A percentile compares a stretch with the other conserved stretches of the same genome.
These are phyloP conservation scores for Lithodes maja DNA, from an alignment of 2,888 invertebrate genomes.

Conservation along the genomic window DNA sequence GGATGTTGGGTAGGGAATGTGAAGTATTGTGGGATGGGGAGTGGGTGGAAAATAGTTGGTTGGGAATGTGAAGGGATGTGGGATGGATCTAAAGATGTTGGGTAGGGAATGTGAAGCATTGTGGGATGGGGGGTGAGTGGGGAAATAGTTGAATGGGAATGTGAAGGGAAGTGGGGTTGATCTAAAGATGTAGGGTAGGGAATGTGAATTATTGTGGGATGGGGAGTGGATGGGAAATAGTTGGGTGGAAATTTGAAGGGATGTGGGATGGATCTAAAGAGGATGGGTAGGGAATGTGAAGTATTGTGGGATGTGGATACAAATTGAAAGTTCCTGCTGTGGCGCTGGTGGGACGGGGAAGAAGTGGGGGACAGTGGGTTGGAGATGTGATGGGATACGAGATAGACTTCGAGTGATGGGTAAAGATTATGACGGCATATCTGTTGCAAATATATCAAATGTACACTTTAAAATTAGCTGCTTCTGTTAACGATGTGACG, in stretches of 20 bases:
- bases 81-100: neutral
- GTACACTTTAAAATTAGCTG: too few species aligned
- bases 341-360: neutral
- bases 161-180: neutral
- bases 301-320: neutral
- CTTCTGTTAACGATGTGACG: too few species aligned
- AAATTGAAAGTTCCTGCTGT: neutral
- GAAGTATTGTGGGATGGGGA: neutral
- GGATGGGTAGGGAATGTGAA: neutral
- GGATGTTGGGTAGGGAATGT: neutral
- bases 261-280: neutral
- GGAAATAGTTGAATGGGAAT: neutral
- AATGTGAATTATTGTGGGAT: neutral
- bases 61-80: neutral
- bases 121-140: neutral
- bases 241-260: neutral
- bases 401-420: neutral
- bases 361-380: neutral
- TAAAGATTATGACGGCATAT: neutral
- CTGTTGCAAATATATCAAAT: too few species aligned
- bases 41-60: neutral
- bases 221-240: neutral
- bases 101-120: neutral
- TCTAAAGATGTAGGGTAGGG: neutral
- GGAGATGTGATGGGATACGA: neutral